A percentile compares a stretch with the other conserved stretches of the same genome.
phyloP scores from a whole-genome alignment of 2,888 invertebrate genomes.

The Lumbricus terrestris region DNA sequence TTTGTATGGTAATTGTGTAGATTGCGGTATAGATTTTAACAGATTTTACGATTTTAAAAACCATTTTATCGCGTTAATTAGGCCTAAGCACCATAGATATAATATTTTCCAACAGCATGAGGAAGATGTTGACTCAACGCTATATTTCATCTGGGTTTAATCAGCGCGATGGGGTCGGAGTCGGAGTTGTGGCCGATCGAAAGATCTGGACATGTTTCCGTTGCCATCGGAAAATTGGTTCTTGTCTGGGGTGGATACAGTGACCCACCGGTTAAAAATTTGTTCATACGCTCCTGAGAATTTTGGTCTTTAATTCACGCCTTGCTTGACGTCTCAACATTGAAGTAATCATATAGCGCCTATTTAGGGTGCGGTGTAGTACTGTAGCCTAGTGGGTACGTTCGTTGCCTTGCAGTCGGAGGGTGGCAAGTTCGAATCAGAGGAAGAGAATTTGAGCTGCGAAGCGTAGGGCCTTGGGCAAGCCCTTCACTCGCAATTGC shows the following conservation, averaged over 20 bases:
- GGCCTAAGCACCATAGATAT: no score
- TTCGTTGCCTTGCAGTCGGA: no score
- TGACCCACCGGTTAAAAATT: constrained; percentile 7
- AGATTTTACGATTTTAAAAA: no score
- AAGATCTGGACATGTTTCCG: constrained; percentile 50
- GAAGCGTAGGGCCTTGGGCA: no score
- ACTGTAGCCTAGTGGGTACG: no score
- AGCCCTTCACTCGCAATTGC: no score
- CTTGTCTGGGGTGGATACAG: constrained; percentile 57
- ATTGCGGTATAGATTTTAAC: no score
- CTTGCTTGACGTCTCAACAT: not conserved
- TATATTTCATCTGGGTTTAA: not conserved
- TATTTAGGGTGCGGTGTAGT: no score
- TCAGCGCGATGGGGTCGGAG: not conserved
- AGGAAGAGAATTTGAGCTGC: no score
- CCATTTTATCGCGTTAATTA: no score
- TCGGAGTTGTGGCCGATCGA: constrained; percentile 21
- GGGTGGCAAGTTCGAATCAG: no score
- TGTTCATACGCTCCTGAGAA: not conserved
- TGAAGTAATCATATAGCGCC: not conserved
- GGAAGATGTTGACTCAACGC: not conserved
- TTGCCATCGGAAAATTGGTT: constrained; percentile 48
- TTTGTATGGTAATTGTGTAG: no score
- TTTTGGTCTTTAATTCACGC: not conserved
- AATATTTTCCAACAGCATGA: not conserved